A percentile compares a stretch with the other conserved stretches of the same genome.
These are phyloP conservation scores for Epizoanthus illoricatus DNA, from an alignment of 92 coral and sea anemone genomes.

Conservation along the genomic window DNA sequence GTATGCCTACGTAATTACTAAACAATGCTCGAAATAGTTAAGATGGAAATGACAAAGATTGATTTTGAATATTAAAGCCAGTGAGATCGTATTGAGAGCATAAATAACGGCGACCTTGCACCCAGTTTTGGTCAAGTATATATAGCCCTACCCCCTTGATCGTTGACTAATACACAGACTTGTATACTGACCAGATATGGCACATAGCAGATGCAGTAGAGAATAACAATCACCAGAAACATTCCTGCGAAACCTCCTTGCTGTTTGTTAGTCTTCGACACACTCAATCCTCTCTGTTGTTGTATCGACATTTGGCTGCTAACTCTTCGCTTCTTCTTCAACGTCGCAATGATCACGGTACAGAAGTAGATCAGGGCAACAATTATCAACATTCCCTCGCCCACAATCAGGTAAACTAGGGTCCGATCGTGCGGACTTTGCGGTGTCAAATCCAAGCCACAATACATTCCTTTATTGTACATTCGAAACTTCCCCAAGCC, in stretches of 20 bases:
- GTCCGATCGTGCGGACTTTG: conserved; percentile 43
- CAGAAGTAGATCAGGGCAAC: conserved; percentile 69
- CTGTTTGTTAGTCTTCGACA: conserved; percentile 48
- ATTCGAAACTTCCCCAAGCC: conserved; percentile 81
- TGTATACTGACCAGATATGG: conserved; percentile 87
- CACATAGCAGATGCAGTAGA: conserved; percentile 76
- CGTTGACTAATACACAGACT: background rate
- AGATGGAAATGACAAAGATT: background rate
- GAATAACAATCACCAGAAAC: conserved; percentile 68
- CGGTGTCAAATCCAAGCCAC: conserved; percentile 75
- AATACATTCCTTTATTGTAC: conserved; percentile 67
- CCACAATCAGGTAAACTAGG: conserved; percentile 66
- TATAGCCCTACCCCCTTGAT: no score
- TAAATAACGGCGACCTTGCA: background rate
- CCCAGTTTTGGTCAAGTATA: background rate
- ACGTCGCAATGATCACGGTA: conserved; percentile 45
- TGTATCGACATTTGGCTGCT: conserved; percentile 56
- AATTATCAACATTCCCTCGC: conserved; percentile 68
- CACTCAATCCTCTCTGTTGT: conserved; percentile 66
- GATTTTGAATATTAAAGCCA: background rate
- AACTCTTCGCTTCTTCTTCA: conserved; percentile 59
- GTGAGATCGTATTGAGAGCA: no score
- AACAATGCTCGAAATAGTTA: background rate
- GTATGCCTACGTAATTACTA: no score
- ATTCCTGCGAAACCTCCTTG: conserved; percentile 81